Base-by-base conservation (phyloP, 2,797 vertebrate genomes). In the Spondyliosoma cantharus region DNA sequence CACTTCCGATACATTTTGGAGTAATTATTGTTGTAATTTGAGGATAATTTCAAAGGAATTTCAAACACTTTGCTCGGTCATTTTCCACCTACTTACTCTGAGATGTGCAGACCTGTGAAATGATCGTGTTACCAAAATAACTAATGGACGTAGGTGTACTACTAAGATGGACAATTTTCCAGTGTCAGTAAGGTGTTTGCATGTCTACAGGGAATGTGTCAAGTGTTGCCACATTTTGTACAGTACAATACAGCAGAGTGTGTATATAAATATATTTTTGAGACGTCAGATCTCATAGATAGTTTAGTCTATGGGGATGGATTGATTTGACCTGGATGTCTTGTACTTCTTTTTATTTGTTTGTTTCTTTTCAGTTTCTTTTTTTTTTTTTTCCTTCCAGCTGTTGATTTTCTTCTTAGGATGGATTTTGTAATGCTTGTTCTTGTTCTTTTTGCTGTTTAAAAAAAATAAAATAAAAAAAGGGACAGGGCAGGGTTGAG, bases 171-270 rank as follows among this genome's bases (percentile, higher is more conserved):
- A 78, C 56, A 71, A 58, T 78, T 87, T 87, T 85, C 54, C 87
- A 83, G 86, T 84, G 79, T 86, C 82, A 81, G 86, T 95, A 91
- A 94, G 91, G 87, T 90, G 94, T 95, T 92, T 94, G 94, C 93
- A 93, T 95, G 92, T 92, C 90, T 91, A 91, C 91, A 91, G 89
- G 88, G 89, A 92, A 90, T 81, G 82, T 84, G 90, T 91, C 88
- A 89, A 85, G 88, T 85, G 87, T 90, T 83, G 86, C 79, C 91
- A 88, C 91, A 91, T 92, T 94, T 93, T 94, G 94, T 94, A 94
- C 88, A 93, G 90, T 88, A 88, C 87, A 91, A 91, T 92, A 94
- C 93, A 96, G 95, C 96, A 96, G 96, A 96, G 96, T 96, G 95
- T 93, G 94, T 95, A 96, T 92, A 95, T 93, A 93, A 91, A 92